Conservation (phyloP, 2,113 vertebrate species). For the Chaetodon auriga region DNA sequence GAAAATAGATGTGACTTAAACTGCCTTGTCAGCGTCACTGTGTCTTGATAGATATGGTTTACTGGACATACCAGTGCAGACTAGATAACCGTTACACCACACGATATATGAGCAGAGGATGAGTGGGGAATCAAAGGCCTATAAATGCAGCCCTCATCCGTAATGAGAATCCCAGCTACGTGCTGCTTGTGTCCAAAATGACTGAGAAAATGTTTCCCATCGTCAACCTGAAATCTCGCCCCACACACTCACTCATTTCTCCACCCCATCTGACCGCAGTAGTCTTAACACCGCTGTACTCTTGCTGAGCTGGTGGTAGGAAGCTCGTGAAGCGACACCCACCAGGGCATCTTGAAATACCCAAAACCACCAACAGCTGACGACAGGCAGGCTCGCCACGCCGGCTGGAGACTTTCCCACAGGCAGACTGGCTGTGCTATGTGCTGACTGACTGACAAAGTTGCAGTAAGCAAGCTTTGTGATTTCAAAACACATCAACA, state of each 20-base stretch:
- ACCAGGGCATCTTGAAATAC: constrained; percentile 75
- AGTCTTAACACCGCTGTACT: constrained; percentile 44
- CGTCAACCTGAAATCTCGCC: constrained; percentile 1
- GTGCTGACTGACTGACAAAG: constrained; percentile 13
- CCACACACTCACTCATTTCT: constrained; percentile 36
- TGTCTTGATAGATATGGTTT: not conserved
- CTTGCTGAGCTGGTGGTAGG: constrained; percentile 55
- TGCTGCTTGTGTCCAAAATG: constrained; percentile 14
- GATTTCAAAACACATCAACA: not conserved
- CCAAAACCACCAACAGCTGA: constrained; percentile 67
- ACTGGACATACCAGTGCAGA: not conserved
- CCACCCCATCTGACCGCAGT: constrained; percentile 64
- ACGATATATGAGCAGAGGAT: not conserved
- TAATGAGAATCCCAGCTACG: constrained; percentile 43
- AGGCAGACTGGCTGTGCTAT: constrained; percentile 17
- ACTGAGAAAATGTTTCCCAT: constrained; percentile 45
- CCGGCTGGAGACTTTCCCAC: constrained; percentile 56
- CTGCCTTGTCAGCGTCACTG: not conserved
- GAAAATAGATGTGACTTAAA: not conserved
- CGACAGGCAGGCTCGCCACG: constrained; percentile 51
- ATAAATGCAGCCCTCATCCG: not conserved
- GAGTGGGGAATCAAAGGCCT: not conserved
- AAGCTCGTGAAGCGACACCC: constrained; percentile 74
- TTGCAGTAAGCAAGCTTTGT: not conserved
- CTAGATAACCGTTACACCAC: not conserved